These are phyloP conservation scores for Actinernus sp. DNA, from an alignment of 92 coral and sea anemone genomes.

Conservation along the genomic window DNA sequence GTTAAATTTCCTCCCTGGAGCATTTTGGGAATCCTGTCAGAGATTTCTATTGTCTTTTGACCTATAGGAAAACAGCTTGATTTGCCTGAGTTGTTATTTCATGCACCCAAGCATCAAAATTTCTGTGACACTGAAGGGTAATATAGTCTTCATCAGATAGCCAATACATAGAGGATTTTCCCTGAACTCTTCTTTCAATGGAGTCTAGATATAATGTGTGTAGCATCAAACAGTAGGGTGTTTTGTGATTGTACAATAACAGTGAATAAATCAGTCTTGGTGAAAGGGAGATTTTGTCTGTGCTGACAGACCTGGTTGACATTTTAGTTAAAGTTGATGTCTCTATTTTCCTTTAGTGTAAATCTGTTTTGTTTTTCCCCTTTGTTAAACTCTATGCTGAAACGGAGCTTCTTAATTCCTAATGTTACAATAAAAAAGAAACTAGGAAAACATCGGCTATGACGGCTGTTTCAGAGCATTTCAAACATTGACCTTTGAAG, in stretches of 20 bases:
- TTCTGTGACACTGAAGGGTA: slow-evolving; percentile 1
- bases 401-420: no score
- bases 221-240: not conserved
- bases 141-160: slow-evolving; percentile 1
- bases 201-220: not conserved
- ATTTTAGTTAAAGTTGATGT: no score
- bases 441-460: no score
- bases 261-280: not conserved
- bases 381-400: no score
- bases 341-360: no score
- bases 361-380: no score
- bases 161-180: not conserved
- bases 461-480: no score
- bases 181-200: slow-evolving; percentile 1
- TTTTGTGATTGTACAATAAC: not conserved
- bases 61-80: slow-evolving; percentile 28
- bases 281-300: not conserved
- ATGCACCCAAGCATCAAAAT: not conserved
- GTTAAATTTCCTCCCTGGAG: slow-evolving; percentile 54
- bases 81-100: slow-evolving; percentile 2
- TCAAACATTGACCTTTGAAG: no score
- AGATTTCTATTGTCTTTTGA: slow-evolving; percentile 47
- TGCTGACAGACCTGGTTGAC: not conserved
- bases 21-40: slow-evolving; percentile 61
- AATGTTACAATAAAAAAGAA: no score